Base-by-base conservation (phyloP, 2,113 vertebrate genomes). In the Cinclus mexicanus region DNA sequence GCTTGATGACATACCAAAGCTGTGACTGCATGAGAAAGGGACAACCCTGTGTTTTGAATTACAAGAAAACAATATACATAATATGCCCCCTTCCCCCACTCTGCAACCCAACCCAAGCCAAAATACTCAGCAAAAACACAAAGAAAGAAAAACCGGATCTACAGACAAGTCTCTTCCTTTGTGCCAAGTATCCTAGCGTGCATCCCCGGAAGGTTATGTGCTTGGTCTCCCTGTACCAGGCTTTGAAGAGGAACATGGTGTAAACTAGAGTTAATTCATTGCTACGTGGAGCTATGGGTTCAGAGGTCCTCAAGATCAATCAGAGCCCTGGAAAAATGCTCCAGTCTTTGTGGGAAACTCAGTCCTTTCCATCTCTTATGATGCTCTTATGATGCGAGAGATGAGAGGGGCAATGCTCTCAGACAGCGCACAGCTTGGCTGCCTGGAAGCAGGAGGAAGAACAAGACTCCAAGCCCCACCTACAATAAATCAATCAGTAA, bases 11-110 rank as follows among this genome's bases (percentile, higher is more conserved):
- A 94, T 96, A 95, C 93, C 94, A 92, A 80, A 95, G 91, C 74
- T 53, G 91, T 95, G 95, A 95, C 81, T 95, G 91, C 93, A 89
- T 97, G 93, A 94, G 89, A 97, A 96, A 92, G 60, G 42, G 80
- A 88, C 60, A 92, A 50, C 35, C 11, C 77, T 77, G 76, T 64
- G 87, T 49, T 95, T 87, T 79, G 68, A 95, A 93, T 84, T 60
- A 82, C 35, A 35, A 68, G 31, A 74, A 80, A 90, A 63, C 63
- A 89, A 89, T 80, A 74, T 46, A 67, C 21, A 65, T 55, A 87
- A 56, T 19, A 42, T 5, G 8, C 4, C 17, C 25, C 12, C 12
- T 46, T 28, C 11, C 8, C 9, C 10, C 3, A 7, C 59, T 20
- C 55, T 39, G 55, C 57, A 95, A 46, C 18, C 25, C 33, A 72